These are phyloP conservation scores for Macrosiphum euphorbiae DNA, from an alignment of 2,888 invertebrate species.

Conservation along the genomic window DNA sequence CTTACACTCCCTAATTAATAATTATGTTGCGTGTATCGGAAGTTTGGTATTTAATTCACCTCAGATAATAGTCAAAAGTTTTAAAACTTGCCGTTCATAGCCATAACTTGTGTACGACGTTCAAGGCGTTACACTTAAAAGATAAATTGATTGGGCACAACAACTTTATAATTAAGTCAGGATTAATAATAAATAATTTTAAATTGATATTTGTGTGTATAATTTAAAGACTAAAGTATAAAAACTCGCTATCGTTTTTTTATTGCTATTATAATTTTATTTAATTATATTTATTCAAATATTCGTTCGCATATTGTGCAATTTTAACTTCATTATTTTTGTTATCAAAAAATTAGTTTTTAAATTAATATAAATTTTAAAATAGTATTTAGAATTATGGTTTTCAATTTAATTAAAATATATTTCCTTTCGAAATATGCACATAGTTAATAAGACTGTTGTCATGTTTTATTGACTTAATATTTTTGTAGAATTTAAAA, in stretches of 20 bases:
- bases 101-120: constrained; percentile 1
- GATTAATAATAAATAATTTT: not conserved
- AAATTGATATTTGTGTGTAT: not conserved
- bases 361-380: not conserved
- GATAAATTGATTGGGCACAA: constrained; percentile 19
- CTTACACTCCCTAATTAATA: constrained; percentile 47
- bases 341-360: not conserved
- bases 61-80: constrained; percentile 46
- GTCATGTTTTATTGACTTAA: not conserved
- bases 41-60: constrained; percentile 44
- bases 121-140: constrained; percentile 30
- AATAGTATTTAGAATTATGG: not conserved
- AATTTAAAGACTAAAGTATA: not conserved
- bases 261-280: not conserved
- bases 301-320: not conserved
- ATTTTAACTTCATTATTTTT: not conserved
- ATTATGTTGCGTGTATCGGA: constrained; percentile 38
- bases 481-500: not conserved
- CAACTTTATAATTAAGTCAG: constrained; percentile 41
- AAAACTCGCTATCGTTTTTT: not conserved
- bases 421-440: not conserved
- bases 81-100: constrained; percentile 45
- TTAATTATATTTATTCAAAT: not conserved
- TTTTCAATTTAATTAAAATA: not conserved
- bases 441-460: not conserved